Percentiles rank a stretch among this genome's conserved stretches.
Conservation (phyloP, 1,140 invertebrate genomes). For the Solen grandis region DNA sequence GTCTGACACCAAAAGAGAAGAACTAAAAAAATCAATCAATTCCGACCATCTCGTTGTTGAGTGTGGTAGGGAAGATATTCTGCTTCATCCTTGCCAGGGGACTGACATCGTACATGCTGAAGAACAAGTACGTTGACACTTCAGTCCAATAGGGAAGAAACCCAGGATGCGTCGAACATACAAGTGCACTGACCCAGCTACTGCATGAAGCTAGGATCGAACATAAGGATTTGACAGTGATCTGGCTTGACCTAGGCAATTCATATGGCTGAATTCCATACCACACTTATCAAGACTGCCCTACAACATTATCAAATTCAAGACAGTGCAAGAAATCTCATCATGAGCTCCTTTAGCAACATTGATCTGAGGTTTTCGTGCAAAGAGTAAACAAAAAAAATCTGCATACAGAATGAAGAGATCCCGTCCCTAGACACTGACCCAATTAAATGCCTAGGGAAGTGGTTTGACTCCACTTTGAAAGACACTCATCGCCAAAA, state of each 20-base stretch:
- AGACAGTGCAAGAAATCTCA: not conserved
- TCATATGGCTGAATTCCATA: constrained; percentile 17
- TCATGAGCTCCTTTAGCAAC: constrained; percentile 2
- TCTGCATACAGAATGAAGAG: not conserved
- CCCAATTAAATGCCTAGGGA: constrained; percentile 39
- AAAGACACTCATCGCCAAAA: constrained; percentile 1
- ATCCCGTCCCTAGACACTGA: constrained; percentile 17
- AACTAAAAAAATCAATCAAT: constrained; percentile 56
- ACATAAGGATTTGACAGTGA: no score
- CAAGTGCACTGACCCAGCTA: no score
- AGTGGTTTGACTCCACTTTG: constrained; percentile 30
- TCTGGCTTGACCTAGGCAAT: no score
- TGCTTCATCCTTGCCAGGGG: constrained; percentile 34
- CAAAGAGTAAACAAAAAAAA: constrained; percentile 25
- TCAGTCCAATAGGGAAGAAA: constrained; percentile 26
- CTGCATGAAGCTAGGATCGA: constrained; percentile 6
- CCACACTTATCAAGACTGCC: constrained; percentile 9
- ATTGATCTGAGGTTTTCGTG: constrained; percentile 4
- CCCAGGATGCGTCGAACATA: constrained; percentile 31
- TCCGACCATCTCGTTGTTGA: constrained; percentile 55
- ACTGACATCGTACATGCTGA: no score
- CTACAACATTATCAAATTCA: no score
- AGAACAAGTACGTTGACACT: no score
- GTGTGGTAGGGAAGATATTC: constrained; percentile 49
- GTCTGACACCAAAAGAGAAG: no score